These are phyloP conservation scores for Stenopsyche tienmushanensis DNA, from an alignment of 1,140 invertebrate species.

Conservation along the genomic window DNA sequence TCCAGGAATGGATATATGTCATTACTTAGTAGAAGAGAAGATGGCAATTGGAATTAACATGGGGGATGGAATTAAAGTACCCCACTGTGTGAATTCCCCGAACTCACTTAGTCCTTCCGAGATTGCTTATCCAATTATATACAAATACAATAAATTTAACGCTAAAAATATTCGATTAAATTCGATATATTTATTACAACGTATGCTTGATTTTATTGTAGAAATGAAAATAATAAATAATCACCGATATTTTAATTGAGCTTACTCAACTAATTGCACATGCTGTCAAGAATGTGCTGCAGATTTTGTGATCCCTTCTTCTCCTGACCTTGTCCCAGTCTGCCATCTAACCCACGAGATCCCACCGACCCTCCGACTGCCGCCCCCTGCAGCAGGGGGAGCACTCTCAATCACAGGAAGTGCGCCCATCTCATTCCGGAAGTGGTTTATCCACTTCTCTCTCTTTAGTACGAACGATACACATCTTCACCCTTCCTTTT, in stretches of 20 bases:
- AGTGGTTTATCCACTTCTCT: slow-evolving; percentile 51
- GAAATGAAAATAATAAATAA: no score
- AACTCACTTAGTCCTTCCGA: no score
- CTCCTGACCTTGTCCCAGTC: slow-evolving; percentile 16
- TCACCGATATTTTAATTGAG: no score
- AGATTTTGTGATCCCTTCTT: not conserved
- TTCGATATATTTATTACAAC: no score
- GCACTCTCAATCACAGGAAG: slow-evolving; percentile 58
- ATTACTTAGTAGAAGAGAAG: slow-evolving; percentile 52
- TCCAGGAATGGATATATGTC: slow-evolving; percentile 57
- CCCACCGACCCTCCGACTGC: not conserved
- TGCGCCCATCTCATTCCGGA: slow-evolving; percentile 58
- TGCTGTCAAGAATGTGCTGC: not conserved
- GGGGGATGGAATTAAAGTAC: no score
- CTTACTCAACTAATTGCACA: not conserved
- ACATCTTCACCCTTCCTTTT: slow-evolving; percentile 13
- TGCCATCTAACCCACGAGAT: slow-evolving; percentile 1
- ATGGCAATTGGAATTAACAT: no score
- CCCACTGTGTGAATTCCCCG: no score
- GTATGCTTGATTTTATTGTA: no score
- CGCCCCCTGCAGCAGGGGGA: slow-evolving; percentile 39
- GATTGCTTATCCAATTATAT: no score
- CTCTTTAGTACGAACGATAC: not conserved
- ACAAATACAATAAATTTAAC: no score
- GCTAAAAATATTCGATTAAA: no score